Evolutionary conservation across 1,140 invertebrate genomes (phyloP), one percentile per base, ranked within the genome.

Genomic region (Colletes gigas): DNA sequence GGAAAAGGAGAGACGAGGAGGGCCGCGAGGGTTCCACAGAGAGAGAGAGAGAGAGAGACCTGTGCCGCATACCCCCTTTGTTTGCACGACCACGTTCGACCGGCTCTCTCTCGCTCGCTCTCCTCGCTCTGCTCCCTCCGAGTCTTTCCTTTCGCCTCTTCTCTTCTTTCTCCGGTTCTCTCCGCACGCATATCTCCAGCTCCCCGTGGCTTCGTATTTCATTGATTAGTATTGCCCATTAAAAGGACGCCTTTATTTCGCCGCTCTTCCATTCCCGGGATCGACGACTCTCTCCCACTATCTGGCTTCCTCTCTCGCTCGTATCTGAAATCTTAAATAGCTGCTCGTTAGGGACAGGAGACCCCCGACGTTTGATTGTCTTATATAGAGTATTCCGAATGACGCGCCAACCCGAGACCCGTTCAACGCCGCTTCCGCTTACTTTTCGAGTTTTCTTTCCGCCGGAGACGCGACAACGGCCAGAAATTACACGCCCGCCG

Each of bases 181-280:
- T 66, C 80, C 39, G 84, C 78, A 72, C 74, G 83, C 81, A 77
- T 83, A 83, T 83, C 73, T 79, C 85, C 84, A 52, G 59, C 77
- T 74, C 82, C 77, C 78, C 85, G 86, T 82, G 78, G 81, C 85
- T 87, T 87, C 84, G 92, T 92, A 92, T 92, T 92, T 92, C 92
- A 93, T 93, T 93, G 92, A 92, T 91, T 92, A 92, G 90, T 92
- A 93, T 93, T 93, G 89, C 88, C 91, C 90, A 92, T 93, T 92
- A 93, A 91, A 92, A 91, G 89, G 87, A 88, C 88, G 85, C 89
- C 90, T 91, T 92, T 92, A 83, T 87, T 83, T 84, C 87, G 81
- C 84, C 86, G 87, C 83, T 84, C 75, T 83, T 81, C 83, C 77
- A 68, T 79, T 86, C 77, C 82, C 82, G 63, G 74, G 78, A 84